These are phyloP conservation scores for Sciaenops ocellatus DNA, from an alignment of 2,797 vertebrate genomes.

Conservation along the genomic window DNA sequence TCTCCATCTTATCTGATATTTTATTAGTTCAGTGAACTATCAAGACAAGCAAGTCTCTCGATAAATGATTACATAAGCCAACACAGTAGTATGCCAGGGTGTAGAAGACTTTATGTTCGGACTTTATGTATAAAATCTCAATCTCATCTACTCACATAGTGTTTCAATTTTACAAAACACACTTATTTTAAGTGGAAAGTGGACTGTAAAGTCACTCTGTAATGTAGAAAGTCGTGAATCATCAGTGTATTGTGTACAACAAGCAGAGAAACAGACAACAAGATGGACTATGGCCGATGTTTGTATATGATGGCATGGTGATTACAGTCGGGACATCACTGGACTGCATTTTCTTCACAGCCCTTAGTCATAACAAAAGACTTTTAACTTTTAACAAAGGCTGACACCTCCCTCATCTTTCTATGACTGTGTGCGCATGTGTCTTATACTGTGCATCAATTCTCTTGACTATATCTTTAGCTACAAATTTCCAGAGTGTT, in stretches of 20 bases:
- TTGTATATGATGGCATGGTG: not conserved
- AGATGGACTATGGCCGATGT: not conserved
- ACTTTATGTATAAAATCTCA: not conserved
- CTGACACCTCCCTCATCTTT: not conserved
- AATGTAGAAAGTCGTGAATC: not conserved
- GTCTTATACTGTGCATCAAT: not conserved
- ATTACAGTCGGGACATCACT: not conserved
- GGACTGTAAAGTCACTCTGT: not conserved
- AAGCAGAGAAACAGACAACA: not conserved
- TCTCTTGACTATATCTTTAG: slow-evolving; percentile 20
- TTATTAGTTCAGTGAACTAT: not conserved
- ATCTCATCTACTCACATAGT: not conserved
- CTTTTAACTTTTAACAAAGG: slow-evolving; percentile 10
- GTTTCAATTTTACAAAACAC: not conserved
- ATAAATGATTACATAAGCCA: not conserved
- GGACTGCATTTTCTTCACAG: slow-evolving; percentile 6
- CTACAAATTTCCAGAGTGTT: slow-evolving; percentile 29
- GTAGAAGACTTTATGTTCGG: not conserved
- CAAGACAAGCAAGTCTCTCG: not conserved
- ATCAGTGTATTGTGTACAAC: not conserved
- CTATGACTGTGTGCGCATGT: slow-evolving; percentile 4
- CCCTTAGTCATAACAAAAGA: slow-evolving; percentile 6
- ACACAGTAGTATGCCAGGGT: not conserved
- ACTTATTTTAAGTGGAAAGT: no score
- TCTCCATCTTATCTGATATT: not conserved